Conservation (phyloP, 1,140 invertebrate genomes). For the Drosophila parabipectinata region DNA sequence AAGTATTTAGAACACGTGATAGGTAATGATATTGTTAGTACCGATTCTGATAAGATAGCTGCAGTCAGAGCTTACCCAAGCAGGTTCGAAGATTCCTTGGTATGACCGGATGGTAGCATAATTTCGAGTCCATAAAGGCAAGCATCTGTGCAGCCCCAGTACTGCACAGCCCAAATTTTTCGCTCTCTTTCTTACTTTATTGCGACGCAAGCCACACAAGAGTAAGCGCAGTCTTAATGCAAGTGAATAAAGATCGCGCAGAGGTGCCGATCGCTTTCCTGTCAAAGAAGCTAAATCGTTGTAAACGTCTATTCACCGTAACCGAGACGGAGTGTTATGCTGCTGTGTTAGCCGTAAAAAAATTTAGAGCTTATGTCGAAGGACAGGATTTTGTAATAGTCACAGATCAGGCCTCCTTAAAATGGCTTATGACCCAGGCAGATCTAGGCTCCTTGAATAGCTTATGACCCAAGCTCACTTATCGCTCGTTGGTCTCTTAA, state of each 20-base stretch:
- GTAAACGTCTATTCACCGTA: slow-evolving; percentile 3
- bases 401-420: too few relatives aligned
- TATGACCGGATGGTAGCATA: too few relatives aligned
- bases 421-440: slow-evolving; percentile 7
- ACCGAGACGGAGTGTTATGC: slow-evolving; percentile 20
- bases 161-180: too few relatives aligned
- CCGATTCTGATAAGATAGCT: too few relatives aligned
- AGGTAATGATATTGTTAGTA: too few relatives aligned
- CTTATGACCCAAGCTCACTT: background rate
- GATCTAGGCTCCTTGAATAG: background rate
- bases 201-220: too few relatives aligned
- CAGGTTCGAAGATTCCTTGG: too few relatives aligned
- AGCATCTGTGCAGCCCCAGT: too few relatives aligned
- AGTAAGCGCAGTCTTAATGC: background rate
- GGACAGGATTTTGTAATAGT: slow-evolving; percentile 4
- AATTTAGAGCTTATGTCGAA: slow-evolving; percentile 16
- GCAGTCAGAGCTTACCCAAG: too few relatives aligned
- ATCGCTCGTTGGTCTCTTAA: slow-evolving; percentile 14
- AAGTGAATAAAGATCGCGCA: background rate
- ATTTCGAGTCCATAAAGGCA: too few relatives aligned
- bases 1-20: too few relatives aligned
- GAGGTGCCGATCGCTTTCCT: slow-evolving; percentile 11
- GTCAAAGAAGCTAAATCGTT: slow-evolving; percentile 5
- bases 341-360: slow-evolving; percentile 1
- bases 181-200: too few relatives aligned